These are phyloP conservation scores for Raphicerus campestris DNA, from an alignment of 2,113 vertebrate species.

Conservation along the genomic window DNA sequence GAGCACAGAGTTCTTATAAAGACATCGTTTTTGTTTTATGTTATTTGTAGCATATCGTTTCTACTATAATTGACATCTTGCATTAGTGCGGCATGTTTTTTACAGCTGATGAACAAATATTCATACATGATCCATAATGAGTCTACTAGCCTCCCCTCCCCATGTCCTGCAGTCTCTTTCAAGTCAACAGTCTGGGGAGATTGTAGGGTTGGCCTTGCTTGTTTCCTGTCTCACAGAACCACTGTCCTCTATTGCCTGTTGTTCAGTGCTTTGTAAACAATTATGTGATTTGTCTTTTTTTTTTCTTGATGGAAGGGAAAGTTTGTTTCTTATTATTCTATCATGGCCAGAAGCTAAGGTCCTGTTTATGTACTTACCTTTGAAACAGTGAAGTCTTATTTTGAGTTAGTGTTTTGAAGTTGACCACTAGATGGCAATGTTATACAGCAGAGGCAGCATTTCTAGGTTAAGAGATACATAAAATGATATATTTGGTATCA, in stretches of 20 bases:
- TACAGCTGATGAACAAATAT: neutral
- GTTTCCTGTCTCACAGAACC: neutral
- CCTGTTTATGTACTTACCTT: neutral
- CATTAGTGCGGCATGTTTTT: neutral
- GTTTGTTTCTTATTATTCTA: neutral
- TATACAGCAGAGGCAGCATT: neutral
- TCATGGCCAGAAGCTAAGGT: neutral
- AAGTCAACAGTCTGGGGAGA: neutral
- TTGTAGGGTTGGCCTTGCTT: neutral
- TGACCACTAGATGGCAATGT: slow-evolving; percentile 50
- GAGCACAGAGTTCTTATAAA: neutral
- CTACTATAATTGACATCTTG: neutral
- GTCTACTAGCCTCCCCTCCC: too few relatives aligned
- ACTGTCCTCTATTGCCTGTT: neutral
- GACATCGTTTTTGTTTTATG: neutral
- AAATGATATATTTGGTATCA: neutral
- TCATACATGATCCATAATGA: neutral
- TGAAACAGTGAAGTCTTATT: neutral
- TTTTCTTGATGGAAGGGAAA: neutral
- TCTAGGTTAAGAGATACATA: neutral
- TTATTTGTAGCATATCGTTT: neutral
- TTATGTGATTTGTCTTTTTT: neutral
- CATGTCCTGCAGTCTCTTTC: neutral
- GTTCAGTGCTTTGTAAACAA: neutral
- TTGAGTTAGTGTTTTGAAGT: neutral